These are phyloP conservation scores for Mormyrops attenuatus DNA, from an alignment of 2,797 vertebrate species.

Conservation along the genomic window DNA sequence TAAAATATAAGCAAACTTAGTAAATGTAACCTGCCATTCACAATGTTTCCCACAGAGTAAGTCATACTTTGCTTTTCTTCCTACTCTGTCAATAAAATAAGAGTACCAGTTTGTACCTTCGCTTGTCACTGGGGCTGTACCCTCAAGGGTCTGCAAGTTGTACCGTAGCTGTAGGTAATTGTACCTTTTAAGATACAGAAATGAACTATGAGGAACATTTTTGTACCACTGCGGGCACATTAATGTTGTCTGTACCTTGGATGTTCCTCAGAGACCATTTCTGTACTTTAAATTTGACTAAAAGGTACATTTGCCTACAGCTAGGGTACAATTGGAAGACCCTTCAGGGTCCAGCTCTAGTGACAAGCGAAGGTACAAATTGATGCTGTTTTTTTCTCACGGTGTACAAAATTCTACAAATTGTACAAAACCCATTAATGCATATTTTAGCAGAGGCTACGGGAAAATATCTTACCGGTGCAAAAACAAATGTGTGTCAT, in stretches of 20 bases:
- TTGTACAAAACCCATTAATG: not conserved
- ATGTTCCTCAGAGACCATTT: not conserved
- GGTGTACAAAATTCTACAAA: not conserved
- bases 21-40: not conserved
- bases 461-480: not conserved
- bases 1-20: not conserved
- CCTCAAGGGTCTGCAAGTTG: not conserved
- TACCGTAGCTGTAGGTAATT: not conserved
- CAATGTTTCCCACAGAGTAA: not conserved
- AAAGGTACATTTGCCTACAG: not conserved
- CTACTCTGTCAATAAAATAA: not conserved
- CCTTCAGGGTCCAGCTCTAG: not conserved
- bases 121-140: not conserved
- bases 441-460: not conserved
- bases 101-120: not conserved
- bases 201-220: not conserved
- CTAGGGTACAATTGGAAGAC: not conserved
- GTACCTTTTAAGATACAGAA: not conserved
- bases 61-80: not conserved
- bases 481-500: not conserved
- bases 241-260: not conserved
- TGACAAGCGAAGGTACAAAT: not conserved
- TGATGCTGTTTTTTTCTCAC: not conserved
- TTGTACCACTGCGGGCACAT: not conserved
- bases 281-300: not conserved